Evolutionary conservation across 2,113 vertebrate genomes (phyloP), one percentile per base, ranked within the genome.

Genomic region (Salvator merianae): DNA sequence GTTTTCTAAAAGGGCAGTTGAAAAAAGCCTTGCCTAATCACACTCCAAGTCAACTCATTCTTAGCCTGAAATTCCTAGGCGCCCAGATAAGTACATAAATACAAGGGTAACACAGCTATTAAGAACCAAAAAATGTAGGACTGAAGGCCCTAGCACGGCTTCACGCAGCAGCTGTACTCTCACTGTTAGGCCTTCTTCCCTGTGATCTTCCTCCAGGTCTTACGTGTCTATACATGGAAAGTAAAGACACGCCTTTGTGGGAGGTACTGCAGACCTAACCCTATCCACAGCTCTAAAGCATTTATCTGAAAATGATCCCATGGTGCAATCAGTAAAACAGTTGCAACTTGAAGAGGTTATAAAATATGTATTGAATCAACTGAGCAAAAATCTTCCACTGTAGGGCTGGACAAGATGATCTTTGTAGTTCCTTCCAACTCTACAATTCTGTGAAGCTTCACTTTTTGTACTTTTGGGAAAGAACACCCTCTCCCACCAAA

Each of bases 141-240:
- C 28, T 16, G 7, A 66, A 82, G 69, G 65, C 53, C 1, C 2
- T 1, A 12, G 47, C 26, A 78, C 74, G 32, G n/a, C 62, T 4
- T 34, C 73, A 78, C 4, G 1, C 13, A 20, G 13, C 8, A 71
- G 81, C 72, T 16, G 26, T 12, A 10, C 66, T 28, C 7, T 50
- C 24, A 1, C 0, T 5, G 6, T 47, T 72, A 7, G 66, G 66
- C 70, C 22, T 59, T 24, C 3, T 5, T 82, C 83, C 71, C 2
- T 22, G 68, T 82, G 14, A 28, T 90, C 55, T 87, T 34, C 88
- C 83, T 87, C 88, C 79, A n/a, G 79, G 82, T 90, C 88, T 85
- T 90, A 90, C 88, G 83, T 65, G 76, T 65, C 62, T 32, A 36
- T 32, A 53, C 88, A 77, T 1, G 26, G 79, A 55, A 55, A 22